Conservation (phyloP, 23 tunicate genomes). For the Botrylloides violaceus region DNA sequence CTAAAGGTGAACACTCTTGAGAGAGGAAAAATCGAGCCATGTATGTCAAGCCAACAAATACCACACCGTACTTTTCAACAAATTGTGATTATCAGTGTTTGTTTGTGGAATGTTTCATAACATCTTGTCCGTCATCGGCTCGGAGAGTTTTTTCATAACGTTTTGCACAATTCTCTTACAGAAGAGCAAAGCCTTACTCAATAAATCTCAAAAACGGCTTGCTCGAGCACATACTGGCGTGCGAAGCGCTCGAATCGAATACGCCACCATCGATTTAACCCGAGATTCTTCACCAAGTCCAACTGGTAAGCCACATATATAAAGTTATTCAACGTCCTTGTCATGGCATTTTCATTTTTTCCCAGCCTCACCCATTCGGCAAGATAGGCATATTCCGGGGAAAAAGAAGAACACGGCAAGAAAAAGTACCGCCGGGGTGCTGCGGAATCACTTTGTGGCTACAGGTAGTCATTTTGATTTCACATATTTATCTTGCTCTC, state of each 20-base stretch:
- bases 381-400: neutral
- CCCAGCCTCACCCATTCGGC: conserved; percentile 13
- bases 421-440: conserved; percentile 20
- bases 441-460: neutral
- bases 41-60: no score
- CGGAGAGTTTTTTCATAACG: no score
- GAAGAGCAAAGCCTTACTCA: conserved; percentile 19
- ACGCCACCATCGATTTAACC: conserved; percentile 57
- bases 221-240: conserved; percentile 90
- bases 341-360: neutral
- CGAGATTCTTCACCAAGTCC: conserved; percentile 51
- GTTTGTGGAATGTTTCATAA: no score
- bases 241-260: conserved; percentile 60
- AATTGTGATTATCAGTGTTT: no score
- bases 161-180: conserved; percentile 1
- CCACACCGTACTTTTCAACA: no score
- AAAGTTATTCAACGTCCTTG: no score
- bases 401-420: conserved; percentile 16
- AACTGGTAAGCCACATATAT: conserved; percentile 27
- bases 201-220: conserved; percentile 27
- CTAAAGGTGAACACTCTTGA: no score
- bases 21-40: no score
- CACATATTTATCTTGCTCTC: no score
- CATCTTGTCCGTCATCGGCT: no score
- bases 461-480: neutral